Conservation (phyloP, 2,797 vertebrate genomes). For the Sandelia bainsii region DNA sequence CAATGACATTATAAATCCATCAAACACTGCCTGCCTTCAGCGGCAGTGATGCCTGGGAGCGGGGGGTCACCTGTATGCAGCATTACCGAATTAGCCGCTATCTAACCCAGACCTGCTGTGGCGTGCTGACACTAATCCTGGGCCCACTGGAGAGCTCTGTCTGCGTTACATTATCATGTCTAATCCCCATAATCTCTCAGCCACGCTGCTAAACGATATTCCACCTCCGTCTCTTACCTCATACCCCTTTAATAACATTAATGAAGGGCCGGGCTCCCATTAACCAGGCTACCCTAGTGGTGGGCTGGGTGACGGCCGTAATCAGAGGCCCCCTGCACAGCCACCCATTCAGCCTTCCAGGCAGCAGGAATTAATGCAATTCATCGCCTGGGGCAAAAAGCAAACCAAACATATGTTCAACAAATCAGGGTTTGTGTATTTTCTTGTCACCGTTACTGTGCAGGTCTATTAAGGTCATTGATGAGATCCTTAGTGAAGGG, state of each 20-base stretch:
- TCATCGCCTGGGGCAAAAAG: constrained; percentile 86
- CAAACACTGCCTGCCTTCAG: constrained; percentile 69
- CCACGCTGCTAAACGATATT: constrained; percentile 81
- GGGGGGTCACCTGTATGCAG: constrained; percentile 84
- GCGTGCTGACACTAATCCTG: constrained; percentile 82
- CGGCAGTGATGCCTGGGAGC: constrained; percentile 72
- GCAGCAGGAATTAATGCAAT: constrained; percentile 85
- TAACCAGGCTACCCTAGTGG: constrained; percentile 61
- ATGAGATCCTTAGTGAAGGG: constrained; percentile 79
- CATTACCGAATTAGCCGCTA: constrained; percentile 86
- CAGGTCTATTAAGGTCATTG: constrained; percentile 79
- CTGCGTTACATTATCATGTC: constrained; percentile 84
- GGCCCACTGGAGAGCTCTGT: constrained; percentile 81
- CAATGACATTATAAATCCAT: constrained; percentile 74
- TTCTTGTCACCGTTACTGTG: constrained; percentile 83
- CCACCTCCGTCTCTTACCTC: constrained; percentile 87
- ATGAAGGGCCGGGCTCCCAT: constrained; percentile 79
- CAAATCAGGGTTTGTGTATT: constrained; percentile 87
- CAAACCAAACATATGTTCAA: constrained; percentile 88
- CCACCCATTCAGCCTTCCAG: constrained; percentile 80
- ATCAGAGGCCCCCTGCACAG: constrained; percentile 70
- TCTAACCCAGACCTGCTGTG: constrained; percentile 87
- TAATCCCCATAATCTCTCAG: constrained; percentile 84
- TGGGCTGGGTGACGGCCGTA: constrained; percentile 71
- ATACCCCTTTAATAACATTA: constrained; percentile 85